Evolutionary conservation across 2,113 vertebrate species (phyloP).

Genomic region (Malurus elegans): DNA sequence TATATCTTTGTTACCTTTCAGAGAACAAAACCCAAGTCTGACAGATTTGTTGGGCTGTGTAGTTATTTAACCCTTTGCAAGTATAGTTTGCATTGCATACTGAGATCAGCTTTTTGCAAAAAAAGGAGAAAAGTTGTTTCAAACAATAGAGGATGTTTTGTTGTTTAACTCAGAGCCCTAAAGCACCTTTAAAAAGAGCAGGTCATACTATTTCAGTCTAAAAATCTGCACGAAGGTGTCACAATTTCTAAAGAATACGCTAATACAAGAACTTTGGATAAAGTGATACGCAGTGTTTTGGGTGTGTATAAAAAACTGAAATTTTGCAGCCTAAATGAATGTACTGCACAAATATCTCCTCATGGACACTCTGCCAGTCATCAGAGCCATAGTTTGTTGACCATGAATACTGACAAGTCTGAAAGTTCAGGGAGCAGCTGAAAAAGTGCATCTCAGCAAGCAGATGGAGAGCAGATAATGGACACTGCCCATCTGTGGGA

Average conservation of each 20-base stretch:
- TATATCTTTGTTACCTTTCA: neutral
- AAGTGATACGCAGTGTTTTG: constrained; percentile 28
- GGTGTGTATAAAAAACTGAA: constrained; percentile 29
- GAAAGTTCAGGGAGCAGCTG: neutral
- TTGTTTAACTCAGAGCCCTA: constrained; percentile 43
- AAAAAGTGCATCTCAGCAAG: neutral
- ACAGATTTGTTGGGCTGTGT: neutral
- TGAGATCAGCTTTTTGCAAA: neutral
- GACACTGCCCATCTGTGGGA: neutral
- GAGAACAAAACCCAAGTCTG: constrained; percentile 8
- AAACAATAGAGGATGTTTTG: constrained; percentile 64
- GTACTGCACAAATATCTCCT: constrained; percentile 45
- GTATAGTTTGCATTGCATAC: neutral
- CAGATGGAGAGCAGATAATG: neutral
- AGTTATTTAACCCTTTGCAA: constrained; percentile 41
- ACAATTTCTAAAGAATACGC: constrained; percentile 50
- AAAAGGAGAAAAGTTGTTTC: constrained; percentile 51
- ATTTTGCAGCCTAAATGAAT: constrained; percentile 51
- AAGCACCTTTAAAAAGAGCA: constrained; percentile 58
- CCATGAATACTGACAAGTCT: neutral
- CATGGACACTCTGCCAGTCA: neutral
- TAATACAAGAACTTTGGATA: constrained; percentile 59
- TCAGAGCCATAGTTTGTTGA: neutral
- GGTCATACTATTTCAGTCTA: constrained; percentile 46
- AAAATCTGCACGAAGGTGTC: constrained; percentile 39